Conservation (phyloP, 2,113 vertebrate species). For the Indri indri region DNA sequence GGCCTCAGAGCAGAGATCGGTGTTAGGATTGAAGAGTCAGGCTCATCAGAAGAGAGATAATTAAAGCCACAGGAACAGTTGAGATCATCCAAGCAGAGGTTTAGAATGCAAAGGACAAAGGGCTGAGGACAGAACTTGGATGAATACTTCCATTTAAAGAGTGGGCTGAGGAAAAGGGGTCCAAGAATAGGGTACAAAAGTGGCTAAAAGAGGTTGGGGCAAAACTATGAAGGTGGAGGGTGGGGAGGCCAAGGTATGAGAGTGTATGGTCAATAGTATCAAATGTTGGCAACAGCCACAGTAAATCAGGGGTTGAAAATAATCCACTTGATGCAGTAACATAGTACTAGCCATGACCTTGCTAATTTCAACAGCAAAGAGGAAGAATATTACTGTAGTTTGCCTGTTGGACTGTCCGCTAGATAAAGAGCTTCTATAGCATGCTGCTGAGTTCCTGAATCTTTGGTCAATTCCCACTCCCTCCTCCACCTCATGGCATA, state of each 20-base stretch:
- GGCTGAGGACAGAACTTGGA: neutral
- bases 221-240: neutral
- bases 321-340: neutral
- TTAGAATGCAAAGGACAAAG: neutral
- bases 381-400: neutral
- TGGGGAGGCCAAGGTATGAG: neutral
- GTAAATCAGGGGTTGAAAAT: neutral
- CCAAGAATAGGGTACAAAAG: neutral
- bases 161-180: neutral
- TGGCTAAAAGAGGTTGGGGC: neutral
- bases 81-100: neutral
- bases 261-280: neutral
- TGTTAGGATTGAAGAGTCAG: neutral
- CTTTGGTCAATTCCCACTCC: neutral
- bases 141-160: neutral
- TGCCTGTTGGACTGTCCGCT: neutral
- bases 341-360: neutral
- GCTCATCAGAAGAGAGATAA: neutral
- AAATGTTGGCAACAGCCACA: neutral
- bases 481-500: neutral
- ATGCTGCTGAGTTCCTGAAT: neutral
- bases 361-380: neutral
- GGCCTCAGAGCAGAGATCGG: neutral
- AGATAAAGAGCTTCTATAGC: neutral
- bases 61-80: neutral